Evolutionary conservation across 2,888 invertebrate genomes (phyloP), one percentile per base, ranked within the genome.

Genomic region (Dynastes maya): DNA sequence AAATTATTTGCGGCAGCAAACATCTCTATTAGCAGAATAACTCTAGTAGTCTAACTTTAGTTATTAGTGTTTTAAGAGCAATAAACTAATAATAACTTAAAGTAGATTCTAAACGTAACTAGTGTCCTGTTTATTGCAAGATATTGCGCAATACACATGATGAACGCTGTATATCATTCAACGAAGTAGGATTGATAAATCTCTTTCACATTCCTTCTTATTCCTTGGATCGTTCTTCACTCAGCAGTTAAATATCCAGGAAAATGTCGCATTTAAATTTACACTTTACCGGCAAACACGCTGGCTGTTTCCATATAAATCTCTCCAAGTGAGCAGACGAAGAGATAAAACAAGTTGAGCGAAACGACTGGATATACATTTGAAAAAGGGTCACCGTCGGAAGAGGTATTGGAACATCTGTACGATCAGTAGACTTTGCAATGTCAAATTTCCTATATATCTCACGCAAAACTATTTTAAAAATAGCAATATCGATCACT

Each of bases 251-350:
- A 65, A 65, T 65, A 65, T 40, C 40, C 40, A 45, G 65, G 65
- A 65, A 65, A 40, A 40, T 13, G 65, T 65, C 40, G 65, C 40
- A 37, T 37, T 65, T 65, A 65, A 65, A 65, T 65, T 65, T 65
- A 65, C 65, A 65, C 65, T 4, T 65, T 16, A 9, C 65, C 40
- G 13, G 37, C 32, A 37, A 65, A 40, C 40, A 16, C 40, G 16
- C 40, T 9, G 37, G 65, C 16, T 2, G 32, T 16, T 65, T 65
- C 37, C 65, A 16, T 65, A 65, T 65, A 55, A 55, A 55, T 55
- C 55, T 55, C 6, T 55, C 13, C 13, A 16, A 55, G 16, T n/a
- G 55, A n/a, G n/a, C 22, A n/a, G 55, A 3, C 13, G 22, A 13
- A 53, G n/a, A 55, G 55, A 55, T 55, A 55, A 55, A 55, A 55